Evolutionary conservation across 2,113 vertebrate species (phyloP).

Genomic region (Acrocephalus kingi): DNA sequence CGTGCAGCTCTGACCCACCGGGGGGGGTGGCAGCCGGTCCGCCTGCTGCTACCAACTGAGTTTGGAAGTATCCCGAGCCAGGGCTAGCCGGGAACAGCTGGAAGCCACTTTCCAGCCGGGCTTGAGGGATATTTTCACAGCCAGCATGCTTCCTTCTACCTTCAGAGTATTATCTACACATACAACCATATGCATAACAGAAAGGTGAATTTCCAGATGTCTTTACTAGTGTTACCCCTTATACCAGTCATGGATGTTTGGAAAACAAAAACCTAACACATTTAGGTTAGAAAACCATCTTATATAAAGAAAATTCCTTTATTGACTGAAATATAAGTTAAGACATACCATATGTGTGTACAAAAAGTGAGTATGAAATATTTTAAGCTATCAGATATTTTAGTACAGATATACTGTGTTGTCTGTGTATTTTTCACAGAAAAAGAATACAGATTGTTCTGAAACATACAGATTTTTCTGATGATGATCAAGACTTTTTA

Average conservation of each 20-base stretch:
- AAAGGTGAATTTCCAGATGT: neutral
- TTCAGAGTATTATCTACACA: neutral
- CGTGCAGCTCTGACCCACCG: too few species aligned
- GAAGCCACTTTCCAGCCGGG: too few species aligned
- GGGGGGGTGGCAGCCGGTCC: too few species aligned
- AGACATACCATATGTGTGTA: neutral
- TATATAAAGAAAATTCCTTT: neutral
- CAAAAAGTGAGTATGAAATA: neutral
- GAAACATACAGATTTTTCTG: neutral
- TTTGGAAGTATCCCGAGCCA: too few species aligned
- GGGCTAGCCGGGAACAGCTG: too few species aligned
- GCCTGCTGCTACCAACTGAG: too few species aligned
- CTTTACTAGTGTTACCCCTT: neutral
- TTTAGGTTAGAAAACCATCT: neutral
- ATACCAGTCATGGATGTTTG: neutral
- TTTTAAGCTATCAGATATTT: neutral
- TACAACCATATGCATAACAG: rapidly evolving
- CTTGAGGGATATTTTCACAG: too few species aligned
- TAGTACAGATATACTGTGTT: neutral
- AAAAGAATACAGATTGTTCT: neutral
- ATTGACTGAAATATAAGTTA: neutral
- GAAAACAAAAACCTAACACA: neutral
- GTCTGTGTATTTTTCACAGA: neutral
- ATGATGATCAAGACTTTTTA: neutral
- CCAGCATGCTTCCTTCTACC: neutral